These are phyloP conservation scores for Labeo calbasu DNA, from an alignment of 2,797 vertebrate genomes.

Conservation along the genomic window DNA sequence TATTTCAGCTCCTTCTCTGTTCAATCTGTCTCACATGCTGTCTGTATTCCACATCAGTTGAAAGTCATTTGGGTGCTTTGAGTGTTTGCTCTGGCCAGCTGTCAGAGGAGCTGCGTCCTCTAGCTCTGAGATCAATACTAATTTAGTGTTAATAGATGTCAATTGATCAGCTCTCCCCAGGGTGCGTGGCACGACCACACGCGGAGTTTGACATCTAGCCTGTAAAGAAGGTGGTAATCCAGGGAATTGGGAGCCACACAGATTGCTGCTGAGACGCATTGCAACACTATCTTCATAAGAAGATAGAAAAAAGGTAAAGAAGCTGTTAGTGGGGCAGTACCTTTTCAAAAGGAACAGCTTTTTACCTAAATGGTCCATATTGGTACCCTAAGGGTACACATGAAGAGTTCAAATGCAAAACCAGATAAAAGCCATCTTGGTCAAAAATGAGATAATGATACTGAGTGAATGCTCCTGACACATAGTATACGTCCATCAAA, in stretches of 20 bases:
- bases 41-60: constrained; percentile 21
- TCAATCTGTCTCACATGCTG: background rate
- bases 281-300: constrained; percentile 23
- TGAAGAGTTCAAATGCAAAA: no score
- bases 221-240: constrained; percentile 57
- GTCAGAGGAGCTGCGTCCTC: constrained; percentile 68
- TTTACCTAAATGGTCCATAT: no score
- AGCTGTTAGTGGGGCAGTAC: no score
- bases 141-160: constrained; percentile 79
- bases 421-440: no score
- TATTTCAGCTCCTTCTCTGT: background rate
- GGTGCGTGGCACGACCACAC: constrained; percentile 60
- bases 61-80: constrained; percentile 66
- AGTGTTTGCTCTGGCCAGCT: constrained; percentile 67
- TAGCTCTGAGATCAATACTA: constrained; percentile 78
- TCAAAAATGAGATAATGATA: no score
- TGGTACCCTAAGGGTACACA: no score
- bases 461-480: no score
- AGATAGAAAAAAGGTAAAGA: no score
- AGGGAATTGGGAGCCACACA: constrained; percentile 36
- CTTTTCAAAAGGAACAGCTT: no score
- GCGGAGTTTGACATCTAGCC: constrained; percentile 46
- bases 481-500: no score
- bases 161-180: constrained; percentile 72
- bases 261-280: background rate